phyloP scores from a whole-genome alignment of 1,140 invertebrate species.

The Pogonus chalceus region DNA sequence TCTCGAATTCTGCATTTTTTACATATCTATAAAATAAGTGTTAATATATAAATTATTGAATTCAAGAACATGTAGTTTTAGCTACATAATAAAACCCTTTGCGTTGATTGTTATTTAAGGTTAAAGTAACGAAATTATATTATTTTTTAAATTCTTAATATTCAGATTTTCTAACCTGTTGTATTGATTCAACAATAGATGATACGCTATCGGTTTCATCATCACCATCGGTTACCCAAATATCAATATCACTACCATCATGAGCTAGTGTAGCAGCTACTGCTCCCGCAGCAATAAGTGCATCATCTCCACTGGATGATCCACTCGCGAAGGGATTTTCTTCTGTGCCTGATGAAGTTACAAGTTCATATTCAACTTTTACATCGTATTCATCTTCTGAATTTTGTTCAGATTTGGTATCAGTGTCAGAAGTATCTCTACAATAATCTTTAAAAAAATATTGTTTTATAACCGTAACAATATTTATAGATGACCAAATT shows the following conservation, averaged over 20 bases:
- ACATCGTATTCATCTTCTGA: constrained; percentile 8
- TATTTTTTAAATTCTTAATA: too few relatives aligned
- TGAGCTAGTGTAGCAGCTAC: neutral
- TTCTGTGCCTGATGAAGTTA: constrained; percentile 4
- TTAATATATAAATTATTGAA: too few relatives aligned
- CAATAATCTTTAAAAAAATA: constrained; percentile 29
- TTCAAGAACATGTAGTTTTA: too few relatives aligned
- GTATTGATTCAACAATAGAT: neutral
- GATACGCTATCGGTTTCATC: neutral
- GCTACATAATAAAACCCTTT: too few relatives aligned
- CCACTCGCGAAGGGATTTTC: neutral
- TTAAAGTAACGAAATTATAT: too few relatives aligned
- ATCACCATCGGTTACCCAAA: neutral
- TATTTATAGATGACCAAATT: constrained; percentile 11
- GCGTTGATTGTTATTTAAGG: too few relatives aligned
- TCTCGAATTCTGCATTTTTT: neutral
- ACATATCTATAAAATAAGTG: neutral
- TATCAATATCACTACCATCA: neutral
- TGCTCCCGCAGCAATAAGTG: neutral
- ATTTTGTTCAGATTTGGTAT: constrained; percentile 15
- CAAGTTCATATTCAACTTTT: constrained; percentile 22
- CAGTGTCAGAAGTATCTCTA: constrained; percentile 29
- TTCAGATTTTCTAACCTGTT: constrained; percentile 7
- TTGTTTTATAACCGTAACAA: neutral
- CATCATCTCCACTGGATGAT: neutral